Conservation (phyloP, 2,888 invertebrate genomes). For the Tiliacea aurago region DNA sequence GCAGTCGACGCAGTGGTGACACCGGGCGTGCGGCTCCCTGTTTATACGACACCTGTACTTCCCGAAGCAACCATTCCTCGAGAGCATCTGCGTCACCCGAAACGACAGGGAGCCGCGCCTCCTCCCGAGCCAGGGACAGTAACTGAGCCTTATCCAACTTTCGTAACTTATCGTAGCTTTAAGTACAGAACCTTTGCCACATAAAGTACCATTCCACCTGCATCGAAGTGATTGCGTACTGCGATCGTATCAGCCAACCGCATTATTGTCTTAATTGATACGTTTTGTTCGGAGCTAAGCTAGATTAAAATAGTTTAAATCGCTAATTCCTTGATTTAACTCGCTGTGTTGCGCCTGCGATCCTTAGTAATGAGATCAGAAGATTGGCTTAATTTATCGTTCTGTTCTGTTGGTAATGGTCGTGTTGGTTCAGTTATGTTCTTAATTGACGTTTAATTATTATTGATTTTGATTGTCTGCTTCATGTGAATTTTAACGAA, state of each 20-base stretch:
- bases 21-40: too few relatives aligned
- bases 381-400: constrained; percentile 68
- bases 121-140: too few relatives aligned
- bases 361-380: constrained; percentile 58
- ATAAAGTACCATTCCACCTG: constrained; percentile 57
- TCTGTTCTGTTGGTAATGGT: constrained; percentile 19
- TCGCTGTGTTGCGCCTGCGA: constrained; percentile 41
- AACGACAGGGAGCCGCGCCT: too few relatives aligned
- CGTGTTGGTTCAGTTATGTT: constrained; percentile 25
- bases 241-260: constrained; percentile 67
- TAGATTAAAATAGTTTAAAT: constrained; percentile 68
- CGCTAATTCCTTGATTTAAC: constrained; percentile 69
- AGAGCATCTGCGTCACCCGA: too few relatives aligned
- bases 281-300: constrained; percentile 72
- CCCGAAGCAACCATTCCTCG: too few relatives aligned
- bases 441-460: constrained; percentile 39
- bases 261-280: constrained; percentile 86
- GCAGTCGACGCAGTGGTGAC: too few relatives aligned
- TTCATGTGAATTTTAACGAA: not conserved
- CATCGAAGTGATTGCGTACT: constrained; percentile 37
- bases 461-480: constrained; percentile 8
- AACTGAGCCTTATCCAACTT: too few relatives aligned
- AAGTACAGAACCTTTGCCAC: constrained; percentile 13
- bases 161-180: not conserved
- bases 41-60: too few relatives aligned